Evolutionary conservation across 1,140 invertebrate species (phyloP).

Genomic region (Oscheius sp.): DNA sequence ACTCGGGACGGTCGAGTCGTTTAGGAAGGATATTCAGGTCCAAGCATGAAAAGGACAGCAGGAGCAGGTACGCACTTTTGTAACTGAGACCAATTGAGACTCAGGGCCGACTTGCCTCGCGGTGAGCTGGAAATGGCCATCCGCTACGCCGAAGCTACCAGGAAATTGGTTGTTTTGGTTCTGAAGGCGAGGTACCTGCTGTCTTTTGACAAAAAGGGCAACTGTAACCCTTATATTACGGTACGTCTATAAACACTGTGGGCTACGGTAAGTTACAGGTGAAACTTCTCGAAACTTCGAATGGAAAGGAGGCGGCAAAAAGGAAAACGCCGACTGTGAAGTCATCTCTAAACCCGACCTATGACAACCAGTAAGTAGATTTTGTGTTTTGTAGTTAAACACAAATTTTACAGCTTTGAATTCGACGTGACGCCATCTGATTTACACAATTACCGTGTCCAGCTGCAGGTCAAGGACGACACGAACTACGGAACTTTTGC

Average conservation of each 20-base stretch:
- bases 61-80: background rate
- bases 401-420: conserved; percentile 49
- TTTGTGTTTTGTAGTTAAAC: background rate
- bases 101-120: background rate
- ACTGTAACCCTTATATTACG: conserved; percentile 20
- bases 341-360: conserved; percentile 48
- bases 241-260: too few species aligned
- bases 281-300: conserved; percentile 7
- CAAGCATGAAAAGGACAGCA: conserved; percentile 20
- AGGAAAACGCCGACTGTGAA: conserved; percentile 43
- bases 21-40: conserved; percentile 17
- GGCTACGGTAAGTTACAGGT: too few species aligned
- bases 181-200: conserved; percentile 9
- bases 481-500: conserved; percentile 52
- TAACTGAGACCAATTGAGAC: conserved; percentile 6
- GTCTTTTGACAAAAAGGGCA: conserved; percentile 22
- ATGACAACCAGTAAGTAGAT: conserved; percentile 47
- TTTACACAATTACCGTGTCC: conserved; percentile 48
- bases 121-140: conserved; percentile 45
- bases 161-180: conserved; percentile 44
- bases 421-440: conserved; percentile 51
- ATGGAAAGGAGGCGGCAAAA: conserved; percentile 34
- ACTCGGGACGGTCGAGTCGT: conserved; percentile 19
- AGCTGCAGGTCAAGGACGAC: conserved; percentile 53
- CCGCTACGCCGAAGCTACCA: conserved; percentile 44